A percentile compares a stretch with the other conserved stretches of the same genome.
phyloP scores from a whole-genome alignment of 1,140 invertebrate species.

The Nasonia longicornis region DNA sequence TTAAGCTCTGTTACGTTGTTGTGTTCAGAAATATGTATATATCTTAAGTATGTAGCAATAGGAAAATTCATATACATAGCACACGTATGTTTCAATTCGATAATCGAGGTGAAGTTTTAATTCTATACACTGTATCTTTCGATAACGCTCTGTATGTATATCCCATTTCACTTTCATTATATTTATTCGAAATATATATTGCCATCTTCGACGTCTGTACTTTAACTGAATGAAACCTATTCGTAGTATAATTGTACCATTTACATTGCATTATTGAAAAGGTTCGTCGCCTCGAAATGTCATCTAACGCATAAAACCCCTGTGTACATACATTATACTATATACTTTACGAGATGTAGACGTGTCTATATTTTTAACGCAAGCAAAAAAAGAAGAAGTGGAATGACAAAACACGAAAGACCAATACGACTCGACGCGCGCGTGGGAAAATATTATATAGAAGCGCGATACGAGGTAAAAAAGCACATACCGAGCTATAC shows the following conservation, averaged over 20 bases:
- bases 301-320: conserved; percentile 16
- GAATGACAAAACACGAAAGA: conserved; percentile 38
- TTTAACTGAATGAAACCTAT: neutral
- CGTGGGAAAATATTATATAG: neutral
- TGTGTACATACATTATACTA: conserved; percentile 14
- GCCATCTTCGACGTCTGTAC: neutral
- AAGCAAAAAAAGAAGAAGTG: conserved; percentile 23
- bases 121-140: neutral
- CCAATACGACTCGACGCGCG: conserved; percentile 24
- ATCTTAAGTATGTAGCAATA: conserved; percentile 32
- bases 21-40: conserved; percentile 40
- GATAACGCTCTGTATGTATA: neutral
- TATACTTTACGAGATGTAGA: conserved; percentile 14
- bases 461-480: neutral
- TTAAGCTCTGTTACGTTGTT: conserved; percentile 40
- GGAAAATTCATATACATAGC: conserved; percentile 20
- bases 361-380: conserved; percentile 40
- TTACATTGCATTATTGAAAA: neutral
- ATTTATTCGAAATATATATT: neutral
- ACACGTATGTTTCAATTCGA: conserved; percentile 13
- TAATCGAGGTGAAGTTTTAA: conserved; percentile 24
- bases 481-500: conserved; percentile 16
- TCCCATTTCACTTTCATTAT: neutral
- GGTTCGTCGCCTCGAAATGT: conserved; percentile 21
- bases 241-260: neutral